Evolutionary conservation across 2,113 vertebrate genomes (phyloP), one percentile per base, ranked within the genome.

Genomic region (Otus sunia): DNA sequence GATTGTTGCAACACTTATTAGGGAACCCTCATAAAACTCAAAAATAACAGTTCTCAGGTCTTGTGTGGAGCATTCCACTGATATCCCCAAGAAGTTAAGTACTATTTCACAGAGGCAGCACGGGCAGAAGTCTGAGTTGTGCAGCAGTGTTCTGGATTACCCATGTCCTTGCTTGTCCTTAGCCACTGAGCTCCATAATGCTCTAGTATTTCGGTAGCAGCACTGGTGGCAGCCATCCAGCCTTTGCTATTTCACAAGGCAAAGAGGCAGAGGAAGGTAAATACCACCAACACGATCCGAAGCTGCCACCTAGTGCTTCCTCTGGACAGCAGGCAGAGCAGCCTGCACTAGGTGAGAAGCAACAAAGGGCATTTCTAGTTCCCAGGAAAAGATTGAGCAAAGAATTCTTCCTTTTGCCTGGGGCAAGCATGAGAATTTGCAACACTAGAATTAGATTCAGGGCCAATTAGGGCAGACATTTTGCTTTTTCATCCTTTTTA

Each of bases 251-350:
- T 47, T 11, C 50, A 59, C 64, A 73, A 68, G 68, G 63, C 76
- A 62, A 53, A 4, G 17, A 90, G 68, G 78, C 26, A 26, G 60
- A 88, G 8, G 27, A 84, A 63, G 50, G 32, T 20, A 41, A 91
- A 64, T 18, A 50, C 73, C 30, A 21, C 64, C 87, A 84, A 68
- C n/a, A 8, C 11, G 71, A 94, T 87, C 74, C 29, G 1, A 84
- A 96, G 62, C 90, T 97, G 97, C 96, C 95, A 96, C 87, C 97
- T 97, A 97, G 96, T 78, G 97, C 95, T 77, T 22, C 47, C 49
- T 77, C 9, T 17, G 23, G 45, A 29, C 52, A 11, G 8, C 74
- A 62, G 60, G 68, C 75, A 92, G 30, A 59, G 43, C 53, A 50
- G 32, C 6, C 32, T 4, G 4, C 53, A 8, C 27, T 5, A 52